Evolutionary conservation across 2,797 vertebrate species (phyloP), one percentile per base, ranked within the genome.

Genomic region (Lophotriccus pileatus): DNA sequence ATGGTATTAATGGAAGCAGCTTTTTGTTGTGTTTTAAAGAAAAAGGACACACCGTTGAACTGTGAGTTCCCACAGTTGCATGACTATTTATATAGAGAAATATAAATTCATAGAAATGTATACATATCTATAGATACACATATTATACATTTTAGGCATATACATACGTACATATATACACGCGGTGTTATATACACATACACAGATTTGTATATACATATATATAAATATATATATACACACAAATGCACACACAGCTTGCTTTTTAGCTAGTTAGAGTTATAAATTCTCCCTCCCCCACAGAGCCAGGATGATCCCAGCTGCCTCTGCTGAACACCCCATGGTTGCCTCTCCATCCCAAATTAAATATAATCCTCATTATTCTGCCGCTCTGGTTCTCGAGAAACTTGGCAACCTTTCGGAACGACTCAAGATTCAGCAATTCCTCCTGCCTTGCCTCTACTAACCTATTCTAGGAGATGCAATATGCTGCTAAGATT

Each of bases 71-170:
- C 83, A 62, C 59, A 82, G 80, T 56, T 86, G 80, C 70, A 76
- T 95, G 94, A 94, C 50, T 91, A 95, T 93, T 90, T 94, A 94
- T 94, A 91, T 94, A 95, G 94, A 96, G 96, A 96, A 96, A 96
- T 96, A 96, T 19, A 96, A 96, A 96, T 95, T 93, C 73, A 90
- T 96, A 96, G 81, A 96, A 96, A 96, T 93, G 91, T 96, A 93
- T 95, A 91, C 94, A 91, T 90, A 95, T 96, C 70, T 96, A 84
- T 95, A 96, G 94, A 82, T 96, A 95, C 96, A 96, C 23, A 13
- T 93, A 90, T 94, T 82, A 47, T 96, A 96, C 95, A 96, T 63
- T 24, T 28, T 69, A 84, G 77, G 80, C 91, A 95, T 96, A 73
- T 96, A 96, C 85, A 95, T 96, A 96, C 76, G 58, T 96, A 96